Conservation (phyloP, 1,140 invertebrate genomes). For the Pogonomyrmex barbatus region DNA sequence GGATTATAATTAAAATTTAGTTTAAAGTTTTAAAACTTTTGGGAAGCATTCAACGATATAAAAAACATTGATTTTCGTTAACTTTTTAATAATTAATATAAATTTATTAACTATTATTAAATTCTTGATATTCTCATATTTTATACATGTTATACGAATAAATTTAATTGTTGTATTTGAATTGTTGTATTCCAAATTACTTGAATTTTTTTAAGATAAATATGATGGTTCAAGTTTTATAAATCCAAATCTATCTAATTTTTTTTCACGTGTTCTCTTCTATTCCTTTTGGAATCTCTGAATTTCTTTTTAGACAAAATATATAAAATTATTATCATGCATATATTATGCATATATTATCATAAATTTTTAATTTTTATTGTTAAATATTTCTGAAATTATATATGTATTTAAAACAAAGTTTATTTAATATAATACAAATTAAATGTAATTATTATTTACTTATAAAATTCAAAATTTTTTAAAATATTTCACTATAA, state of each 20-base stretch:
- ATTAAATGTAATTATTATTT: not conserved
- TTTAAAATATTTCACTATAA: not conserved
- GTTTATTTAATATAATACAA: not conserved
- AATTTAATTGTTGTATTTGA: not conserved
- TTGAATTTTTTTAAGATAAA: not conserved
- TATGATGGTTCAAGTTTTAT: not conserved
- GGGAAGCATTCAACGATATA: slow-evolving; percentile 7
- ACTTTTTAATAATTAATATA: slow-evolving; percentile 38
- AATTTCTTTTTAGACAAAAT: not conserved
- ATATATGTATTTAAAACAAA: not conserved
- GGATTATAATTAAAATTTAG: not conserved
- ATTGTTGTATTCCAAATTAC: slow-evolving; percentile 4
- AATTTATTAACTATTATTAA: slow-evolving; percentile 37
- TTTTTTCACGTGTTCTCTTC: not conserved
- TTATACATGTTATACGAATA: not conserved
- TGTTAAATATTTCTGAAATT: slow-evolving; percentile 21
- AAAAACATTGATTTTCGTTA: slow-evolving; percentile 33
- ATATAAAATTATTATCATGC: not conserved
- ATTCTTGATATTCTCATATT: not conserved
- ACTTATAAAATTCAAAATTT: not conserved
- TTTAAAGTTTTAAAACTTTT: slow-evolving; percentile 37
- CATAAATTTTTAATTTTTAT: not conserved
- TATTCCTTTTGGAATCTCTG: not conserved
- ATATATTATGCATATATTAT: too few relatives aligned
- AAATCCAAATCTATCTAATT: not conserved